Percentiles rank a stretch among this genome's conserved stretches.
These are phyloP conservation scores for Lampropteryx suffumata DNA, from an alignment of 2,888 invertebrate genomes.

Conservation along the genomic window DNA sequence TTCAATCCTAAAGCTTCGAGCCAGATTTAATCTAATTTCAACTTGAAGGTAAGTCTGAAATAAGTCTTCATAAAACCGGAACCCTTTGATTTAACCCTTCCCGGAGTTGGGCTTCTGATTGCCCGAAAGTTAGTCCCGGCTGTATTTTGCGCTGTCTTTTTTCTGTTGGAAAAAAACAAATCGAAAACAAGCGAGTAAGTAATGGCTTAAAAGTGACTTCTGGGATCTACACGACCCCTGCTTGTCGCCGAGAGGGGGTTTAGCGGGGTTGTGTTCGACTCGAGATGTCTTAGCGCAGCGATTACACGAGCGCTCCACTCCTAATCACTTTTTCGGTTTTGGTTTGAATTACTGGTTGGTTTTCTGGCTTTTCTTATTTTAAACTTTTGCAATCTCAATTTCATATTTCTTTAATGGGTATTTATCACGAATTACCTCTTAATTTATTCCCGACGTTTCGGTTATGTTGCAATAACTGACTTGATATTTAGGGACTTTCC, in stretches of 20 bases:
- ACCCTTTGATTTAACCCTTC: constrained; percentile 82
- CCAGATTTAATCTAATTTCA: constrained; percentile 83
- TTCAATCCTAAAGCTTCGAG: constrained; percentile 82
- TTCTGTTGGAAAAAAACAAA: constrained; percentile 74
- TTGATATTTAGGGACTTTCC: too few species aligned
- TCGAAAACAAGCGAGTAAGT: constrained; percentile 77
- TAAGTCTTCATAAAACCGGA: constrained; percentile 83
- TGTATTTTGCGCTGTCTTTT: constrained; percentile 70
- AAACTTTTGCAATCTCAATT: too few species aligned
- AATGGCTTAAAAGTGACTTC: constrained; percentile 76
- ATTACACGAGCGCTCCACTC: constrained; percentile 43
- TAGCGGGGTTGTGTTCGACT: constrained; percentile 38
- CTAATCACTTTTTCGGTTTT: constrained; percentile 49
- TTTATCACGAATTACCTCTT: too few species aligned
- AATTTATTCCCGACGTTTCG: too few species aligned
- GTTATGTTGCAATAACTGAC: too few species aligned
- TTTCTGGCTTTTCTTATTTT: constrained; percentile 29
- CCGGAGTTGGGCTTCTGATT: constrained; percentile 77
- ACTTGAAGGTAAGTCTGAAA: constrained; percentile 82
- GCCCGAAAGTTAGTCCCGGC: constrained; percentile 76
- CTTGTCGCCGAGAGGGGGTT: constrained; percentile 43
- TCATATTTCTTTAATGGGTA: too few species aligned
- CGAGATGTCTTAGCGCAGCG: constrained; percentile 45
- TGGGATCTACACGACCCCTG: constrained; percentile 49
- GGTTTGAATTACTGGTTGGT: constrained; percentile 21